phyloP scores from a whole-genome alignment of 1,140 invertebrate species.

The Centruroides sculpturatus region DNA sequence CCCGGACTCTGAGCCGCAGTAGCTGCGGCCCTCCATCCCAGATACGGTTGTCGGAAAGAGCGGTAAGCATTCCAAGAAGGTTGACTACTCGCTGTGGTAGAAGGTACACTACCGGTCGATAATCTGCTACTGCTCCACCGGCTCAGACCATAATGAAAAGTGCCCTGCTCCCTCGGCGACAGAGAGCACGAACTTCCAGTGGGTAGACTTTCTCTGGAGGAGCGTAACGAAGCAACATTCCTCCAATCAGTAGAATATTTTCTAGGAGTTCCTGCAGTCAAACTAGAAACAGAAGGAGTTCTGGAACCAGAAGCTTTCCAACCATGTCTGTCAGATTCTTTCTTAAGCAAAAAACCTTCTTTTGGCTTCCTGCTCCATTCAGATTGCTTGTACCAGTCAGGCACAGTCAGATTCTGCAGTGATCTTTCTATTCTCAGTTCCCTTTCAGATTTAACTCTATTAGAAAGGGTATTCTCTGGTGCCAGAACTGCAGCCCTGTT shows the following conservation, averaged over 20 bases:
- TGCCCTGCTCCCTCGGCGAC: slow-evolving; percentile 8
- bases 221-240: slow-evolving; percentile 11
- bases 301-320: slow-evolving; percentile 27
- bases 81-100: slow-evolving; percentile 6
- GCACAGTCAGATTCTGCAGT: slow-evolving; percentile 78
- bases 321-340: background rate
- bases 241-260: slow-evolving; percentile 15
- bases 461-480: slow-evolving; percentile 78
- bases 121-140: slow-evolving; percentile 72
- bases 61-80: background rate
- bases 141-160: slow-evolving; percentile 36
- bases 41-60: slow-evolving; percentile 15
- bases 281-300: slow-evolving; percentile 55
- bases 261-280: slow-evolving; percentile 23
- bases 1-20: slow-evolving; percentile 18
- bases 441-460: slow-evolving; percentile 51
- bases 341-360: slow-evolving; percentile 24
- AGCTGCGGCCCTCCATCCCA: slow-evolving; percentile 13
- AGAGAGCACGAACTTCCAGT: slow-evolving; percentile 20
- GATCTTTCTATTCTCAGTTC: slow-evolving; percentile 82
- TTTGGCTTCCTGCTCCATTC: slow-evolving; percentile 16
- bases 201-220: slow-evolving; percentile 22
- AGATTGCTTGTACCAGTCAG: slow-evolving; percentile 86
- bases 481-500: slow-evolving; percentile 67
- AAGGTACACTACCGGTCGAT: slow-evolving; percentile 43